Evolutionary conservation across 2,113 vertebrate genomes (phyloP), one percentile per base, ranked within the genome.

Genomic region (Ciconia boyciana): DNA sequence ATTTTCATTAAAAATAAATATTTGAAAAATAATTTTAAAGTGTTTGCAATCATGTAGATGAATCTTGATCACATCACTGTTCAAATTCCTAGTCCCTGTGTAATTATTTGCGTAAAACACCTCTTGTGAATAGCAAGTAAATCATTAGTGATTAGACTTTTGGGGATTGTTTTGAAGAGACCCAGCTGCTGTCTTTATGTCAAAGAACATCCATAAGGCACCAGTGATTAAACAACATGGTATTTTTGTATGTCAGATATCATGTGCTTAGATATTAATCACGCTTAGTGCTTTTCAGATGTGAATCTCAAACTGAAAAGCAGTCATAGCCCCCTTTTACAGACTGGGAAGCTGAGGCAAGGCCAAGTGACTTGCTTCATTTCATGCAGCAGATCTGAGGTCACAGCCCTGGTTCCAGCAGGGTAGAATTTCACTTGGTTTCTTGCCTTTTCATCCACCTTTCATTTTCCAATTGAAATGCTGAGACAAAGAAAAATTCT

Each of bases 1-100:
- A 87, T 96, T 94, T 94, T 93, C 91, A 83, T 83, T 83, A 70
- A 91, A 96, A 96, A 94, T 54, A 96, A 97, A 93, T 94, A 93
- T 97, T 97, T 95, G 86, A 78, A 94, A 94, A 96, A 79, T 87
- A 91, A 74, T 79, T 87, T 81, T 24, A 14, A 95, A 95, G 28
- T 95, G 93, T 97, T 95, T 97, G 89, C 87, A 96, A 96, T 93
- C 94, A 97, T 86, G 93, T 49, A 97, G 91, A 95, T 94, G 93
- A 93, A 80, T 95, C 71, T 84, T 95, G 69, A 95, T 95, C 84
- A 69, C 75, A 85, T 70, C 58, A 29, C 79, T 93, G 89, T 95
- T 94, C 87, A 86, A 88, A 81, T 74, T 95, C 84, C n/a, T 93
- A 91, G 62, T 70, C 51, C 31, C 75, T 72, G 29, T 91, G 51